Conservation (phyloP, 2,888 invertebrate genomes). For the Nasonovia ribisnigri region DNA sequence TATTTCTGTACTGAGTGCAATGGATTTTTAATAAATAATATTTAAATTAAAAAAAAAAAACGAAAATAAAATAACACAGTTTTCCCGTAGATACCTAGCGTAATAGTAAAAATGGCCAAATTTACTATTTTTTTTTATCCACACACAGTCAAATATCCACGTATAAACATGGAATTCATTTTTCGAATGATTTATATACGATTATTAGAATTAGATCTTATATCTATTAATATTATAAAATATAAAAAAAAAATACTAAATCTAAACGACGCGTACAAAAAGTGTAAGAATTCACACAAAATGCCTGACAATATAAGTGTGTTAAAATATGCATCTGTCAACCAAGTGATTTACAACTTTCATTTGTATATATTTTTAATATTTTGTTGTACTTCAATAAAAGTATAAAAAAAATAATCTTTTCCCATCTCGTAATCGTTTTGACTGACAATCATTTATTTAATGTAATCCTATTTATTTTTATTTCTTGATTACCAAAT, state of each 20-base stretch:
- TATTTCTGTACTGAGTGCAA: background rate
- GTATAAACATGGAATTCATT: background rate
- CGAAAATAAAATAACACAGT: background rate
- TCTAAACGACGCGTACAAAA: background rate
- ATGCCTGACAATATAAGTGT: background rate
- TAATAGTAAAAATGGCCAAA: background rate
- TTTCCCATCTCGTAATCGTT: background rate
- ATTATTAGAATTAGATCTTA: background rate
- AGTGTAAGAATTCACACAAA: background rate
- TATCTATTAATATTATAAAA: background rate
- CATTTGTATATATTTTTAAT: background rate
- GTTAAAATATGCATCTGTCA: constrained; percentile 14
- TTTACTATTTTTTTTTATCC: background rate
- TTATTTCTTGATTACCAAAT: background rate
- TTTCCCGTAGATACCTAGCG: background rate
- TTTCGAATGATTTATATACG: background rate
- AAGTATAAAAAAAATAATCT: background rate
- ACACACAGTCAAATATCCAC: background rate
- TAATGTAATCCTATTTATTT: background rate
- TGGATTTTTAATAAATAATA: background rate
- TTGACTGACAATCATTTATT: background rate
- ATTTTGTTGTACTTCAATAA: background rate
- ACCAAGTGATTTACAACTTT: constrained; percentile 29
- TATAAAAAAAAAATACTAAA: background rate
- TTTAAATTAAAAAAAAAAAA: background rate